Evolutionary conservation across 53 echinoderm and acorn worm genomes (phyloP).

Genomic region (Echinometra lucunter): DNA sequence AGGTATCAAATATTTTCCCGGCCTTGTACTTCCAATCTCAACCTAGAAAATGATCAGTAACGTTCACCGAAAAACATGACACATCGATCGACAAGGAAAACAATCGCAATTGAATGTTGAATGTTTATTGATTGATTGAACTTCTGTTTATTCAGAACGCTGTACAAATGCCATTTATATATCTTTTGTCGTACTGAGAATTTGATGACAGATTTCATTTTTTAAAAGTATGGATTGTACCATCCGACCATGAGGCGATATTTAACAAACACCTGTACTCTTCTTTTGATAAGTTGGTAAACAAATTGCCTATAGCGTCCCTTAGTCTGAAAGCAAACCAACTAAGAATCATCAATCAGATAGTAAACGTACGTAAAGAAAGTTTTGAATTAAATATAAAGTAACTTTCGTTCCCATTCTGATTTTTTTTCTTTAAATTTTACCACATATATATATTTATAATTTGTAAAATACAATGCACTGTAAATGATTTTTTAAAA

Average conservation of each 20-base stretch:
- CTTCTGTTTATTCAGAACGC: not conserved
- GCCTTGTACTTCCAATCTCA: not conserved
- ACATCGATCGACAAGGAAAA: not conserved
- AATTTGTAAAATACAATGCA: too few species aligned
- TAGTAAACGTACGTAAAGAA: too few species aligned
- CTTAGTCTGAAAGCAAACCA: too few species aligned
- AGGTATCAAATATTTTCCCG: slow-evolving; percentile 6
- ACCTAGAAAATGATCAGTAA: not conserved
- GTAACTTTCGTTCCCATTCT: too few species aligned
- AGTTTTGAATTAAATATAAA: too few species aligned
- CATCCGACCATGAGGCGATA: not conserved
- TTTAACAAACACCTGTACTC: not conserved
- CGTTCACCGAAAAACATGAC: not conserved
- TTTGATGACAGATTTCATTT: not conserved
- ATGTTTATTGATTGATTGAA: slow-evolving; percentile 5
- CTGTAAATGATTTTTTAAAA: too few species aligned
- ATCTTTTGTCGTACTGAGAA: too few species aligned
- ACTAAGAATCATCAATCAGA: too few species aligned
- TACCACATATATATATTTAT: too few species aligned
- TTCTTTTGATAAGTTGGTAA: not conserved
- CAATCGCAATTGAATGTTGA: not conserved
- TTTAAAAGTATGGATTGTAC: not conserved
- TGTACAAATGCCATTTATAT: too few species aligned
- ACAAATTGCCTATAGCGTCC: too few species aligned
- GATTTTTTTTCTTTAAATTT: too few species aligned